Conservation (phyloP, 1,140 invertebrate species). For the Coptotermes formosanus region DNA sequence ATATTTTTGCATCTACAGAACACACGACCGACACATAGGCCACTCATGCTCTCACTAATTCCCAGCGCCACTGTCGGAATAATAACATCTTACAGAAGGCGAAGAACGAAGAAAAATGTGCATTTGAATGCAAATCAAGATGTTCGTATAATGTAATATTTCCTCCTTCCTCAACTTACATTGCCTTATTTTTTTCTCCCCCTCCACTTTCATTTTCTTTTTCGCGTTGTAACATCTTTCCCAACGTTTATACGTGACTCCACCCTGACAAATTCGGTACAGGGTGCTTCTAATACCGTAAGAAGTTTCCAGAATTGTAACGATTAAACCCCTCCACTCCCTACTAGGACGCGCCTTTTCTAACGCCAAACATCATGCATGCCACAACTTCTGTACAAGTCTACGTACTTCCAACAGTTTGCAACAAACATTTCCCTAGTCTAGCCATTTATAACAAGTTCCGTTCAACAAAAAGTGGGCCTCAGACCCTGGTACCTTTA, state of each 20-base stretch:
- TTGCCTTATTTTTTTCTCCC: neutral
- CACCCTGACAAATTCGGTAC: neutral
- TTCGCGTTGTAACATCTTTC: neutral
- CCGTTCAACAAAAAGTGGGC: neutral
- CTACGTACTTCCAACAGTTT: neutral
- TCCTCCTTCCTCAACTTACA: neutral
- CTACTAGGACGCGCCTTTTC: neutral
- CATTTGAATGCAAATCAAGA: slow-evolving; percentile 31
- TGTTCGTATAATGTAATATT: slow-evolving; percentile 29
- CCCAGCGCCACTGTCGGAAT: neutral
- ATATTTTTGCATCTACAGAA: neutral
- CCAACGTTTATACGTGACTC: neutral
- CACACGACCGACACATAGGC: neutral
- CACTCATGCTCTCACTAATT: neutral
- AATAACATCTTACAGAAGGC: neutral
- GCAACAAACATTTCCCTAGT: neutral
- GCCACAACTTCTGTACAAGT: neutral
- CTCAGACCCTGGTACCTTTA: neutral
- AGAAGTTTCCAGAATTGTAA: neutral
- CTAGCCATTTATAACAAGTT: neutral
- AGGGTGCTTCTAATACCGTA: neutral
- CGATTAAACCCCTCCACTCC: neutral
- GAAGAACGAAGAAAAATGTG: slow-evolving; percentile 24
- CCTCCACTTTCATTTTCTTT: neutral
- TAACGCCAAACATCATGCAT: neutral